phyloP scores from a whole-genome alignment of 2,888 invertebrate species.

The Pomacea canaliculata region DNA sequence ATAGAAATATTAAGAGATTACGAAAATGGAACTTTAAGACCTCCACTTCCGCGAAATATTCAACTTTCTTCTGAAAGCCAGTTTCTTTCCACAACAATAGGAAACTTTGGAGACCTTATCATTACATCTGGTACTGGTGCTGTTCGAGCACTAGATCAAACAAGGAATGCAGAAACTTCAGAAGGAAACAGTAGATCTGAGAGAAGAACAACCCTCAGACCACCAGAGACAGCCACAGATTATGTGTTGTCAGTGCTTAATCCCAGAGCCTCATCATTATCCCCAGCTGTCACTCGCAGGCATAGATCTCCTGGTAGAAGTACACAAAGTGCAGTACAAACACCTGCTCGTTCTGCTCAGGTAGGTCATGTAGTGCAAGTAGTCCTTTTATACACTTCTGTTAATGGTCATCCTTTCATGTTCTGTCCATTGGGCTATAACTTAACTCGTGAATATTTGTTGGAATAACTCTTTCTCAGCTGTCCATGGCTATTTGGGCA shows the following conservation, averaged over 20 bases:
- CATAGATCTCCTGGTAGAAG: constrained; percentile 14
- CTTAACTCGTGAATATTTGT: too few relatives aligned
- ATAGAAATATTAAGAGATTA: constrained; percentile 54
- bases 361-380: constrained; percentile 3
- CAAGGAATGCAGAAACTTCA: neutral
- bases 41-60: constrained; percentile 79
- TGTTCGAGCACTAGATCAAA: neutral
- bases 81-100: constrained; percentile 51
- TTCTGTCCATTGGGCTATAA: too few relatives aligned
- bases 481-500: too few relatives aligned
- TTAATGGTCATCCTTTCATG: too few relatives aligned
- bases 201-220: constrained; percentile 16
- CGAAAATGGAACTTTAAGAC: constrained; percentile 85
- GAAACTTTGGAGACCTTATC: constrained; percentile 55
- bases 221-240: constrained; percentile 24
- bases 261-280: constrained; percentile 20
- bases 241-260: constrained; percentile 17
- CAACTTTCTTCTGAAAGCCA: constrained; percentile 58
- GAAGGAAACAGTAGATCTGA: neutral
- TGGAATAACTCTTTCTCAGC: too few relatives aligned
- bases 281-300: constrained; percentile 22
- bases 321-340: too few relatives aligned
- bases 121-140: constrained; percentile 27
- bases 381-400: too few relatives aligned
- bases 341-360: constrained; percentile 15